phyloP scores from a whole-genome alignment of 2,888 invertebrate genomes.

The Stratiomys singularior region DNA sequence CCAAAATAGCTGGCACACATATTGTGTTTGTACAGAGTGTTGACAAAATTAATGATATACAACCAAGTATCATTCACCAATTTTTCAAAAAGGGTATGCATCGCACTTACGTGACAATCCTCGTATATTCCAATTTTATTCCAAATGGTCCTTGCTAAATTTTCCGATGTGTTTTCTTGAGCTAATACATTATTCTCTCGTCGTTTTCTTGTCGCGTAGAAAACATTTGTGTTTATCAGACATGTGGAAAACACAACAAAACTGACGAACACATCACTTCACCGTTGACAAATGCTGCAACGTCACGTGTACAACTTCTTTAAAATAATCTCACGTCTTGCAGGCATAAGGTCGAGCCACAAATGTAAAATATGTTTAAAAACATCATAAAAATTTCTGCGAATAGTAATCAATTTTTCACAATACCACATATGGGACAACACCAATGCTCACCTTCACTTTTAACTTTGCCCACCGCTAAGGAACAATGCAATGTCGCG shows the following conservation, averaged over 20 bases:
- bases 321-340: conserved; percentile 28
- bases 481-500: neutral
- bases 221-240: neutral
- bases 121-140: too few species aligned
- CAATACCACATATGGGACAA: neutral
- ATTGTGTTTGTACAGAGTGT: too few species aligned
- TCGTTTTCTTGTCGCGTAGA: neutral
- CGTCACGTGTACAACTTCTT: neutral
- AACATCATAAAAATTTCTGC: neutral
- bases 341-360: neutral
- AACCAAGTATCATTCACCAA: too few species aligned
- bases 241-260: conserved; percentile 8
- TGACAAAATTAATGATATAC: too few species aligned
- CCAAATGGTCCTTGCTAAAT: too few species aligned
- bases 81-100: too few species aligned
- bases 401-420: conserved; percentile 5
- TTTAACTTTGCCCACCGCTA: neutral
- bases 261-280: neutral
- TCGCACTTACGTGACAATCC: too few species aligned
- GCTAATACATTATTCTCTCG: too few species aligned
- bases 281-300: neutral
- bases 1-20: too few species aligned
- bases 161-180: too few species aligned
- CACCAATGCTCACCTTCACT: neutral
- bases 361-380: neutral